A percentile compares a stretch with the other conserved stretches of the same genome.
phyloP scores from a whole-genome alignment of 2,113 vertebrate species.

The Malurus alboscapulatus region DNA sequence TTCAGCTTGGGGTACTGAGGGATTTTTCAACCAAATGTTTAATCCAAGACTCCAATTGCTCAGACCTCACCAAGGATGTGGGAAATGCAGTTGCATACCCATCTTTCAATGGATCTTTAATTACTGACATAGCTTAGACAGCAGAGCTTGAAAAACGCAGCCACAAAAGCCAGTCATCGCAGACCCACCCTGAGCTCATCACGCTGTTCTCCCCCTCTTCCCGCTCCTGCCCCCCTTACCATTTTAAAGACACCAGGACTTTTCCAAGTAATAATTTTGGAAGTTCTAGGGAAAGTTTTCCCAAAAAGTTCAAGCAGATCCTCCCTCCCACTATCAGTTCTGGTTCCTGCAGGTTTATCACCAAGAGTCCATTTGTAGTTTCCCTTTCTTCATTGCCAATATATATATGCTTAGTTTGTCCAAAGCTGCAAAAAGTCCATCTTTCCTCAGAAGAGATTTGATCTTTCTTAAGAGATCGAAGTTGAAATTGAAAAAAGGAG shows the following conservation, averaged over 20 bases:
- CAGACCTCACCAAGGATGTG: constrained; percentile 10
- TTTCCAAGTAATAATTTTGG: neutral
- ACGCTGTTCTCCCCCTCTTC: neutral
- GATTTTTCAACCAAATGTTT: constrained; percentile 17
- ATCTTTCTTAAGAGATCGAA: constrained; percentile 34
- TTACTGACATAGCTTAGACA: neutral
- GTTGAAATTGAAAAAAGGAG: neutral
- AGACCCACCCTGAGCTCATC: neutral
- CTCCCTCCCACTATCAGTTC: fast-evolving
- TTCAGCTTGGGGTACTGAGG: neutral
- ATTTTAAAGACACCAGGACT: neutral
- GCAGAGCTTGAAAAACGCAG: neutral
- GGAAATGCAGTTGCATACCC: neutral
- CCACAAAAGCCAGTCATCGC: neutral
- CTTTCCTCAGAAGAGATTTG: constrained; percentile 7
- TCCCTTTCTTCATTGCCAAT: constrained; percentile 1
- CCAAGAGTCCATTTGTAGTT: neutral
- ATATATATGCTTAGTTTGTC: neutral
- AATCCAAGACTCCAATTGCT: neutral
- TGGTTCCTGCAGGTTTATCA: neutral
- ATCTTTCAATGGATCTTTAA: neutral
- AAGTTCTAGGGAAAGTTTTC: neutral
- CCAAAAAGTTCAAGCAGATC: neutral
- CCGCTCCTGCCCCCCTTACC: neutral
- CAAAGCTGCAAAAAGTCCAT: neutral